Percentiles rank a stretch among this genome's conserved stretches.
phyloP scores from a whole-genome alignment of 2,888 invertebrate genomes.

The Rhagium mordax region DNA sequence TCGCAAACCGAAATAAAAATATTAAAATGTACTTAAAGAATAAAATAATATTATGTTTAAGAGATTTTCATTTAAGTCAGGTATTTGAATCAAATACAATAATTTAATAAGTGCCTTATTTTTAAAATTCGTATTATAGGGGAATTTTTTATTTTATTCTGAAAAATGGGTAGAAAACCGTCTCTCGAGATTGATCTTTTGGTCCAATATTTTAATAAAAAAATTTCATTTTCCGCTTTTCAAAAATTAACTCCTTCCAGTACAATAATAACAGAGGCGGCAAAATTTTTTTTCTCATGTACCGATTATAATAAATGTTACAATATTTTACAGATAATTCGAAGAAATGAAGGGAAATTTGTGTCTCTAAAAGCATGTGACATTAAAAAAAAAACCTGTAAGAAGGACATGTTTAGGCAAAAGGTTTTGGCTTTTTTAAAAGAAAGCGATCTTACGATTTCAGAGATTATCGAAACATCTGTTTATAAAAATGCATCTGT shows the following conservation, averaged over 20 bases:
- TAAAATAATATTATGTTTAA: too few relatives aligned
- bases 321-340: not conserved
- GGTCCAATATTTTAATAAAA: not conserved
- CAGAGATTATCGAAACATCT: not conserved
- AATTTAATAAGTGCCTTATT: too few relatives aligned
- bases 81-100: too few relatives aligned
- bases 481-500: not conserved
- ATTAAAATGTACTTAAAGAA: too few relatives aligned
- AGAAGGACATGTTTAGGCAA: not conserved
- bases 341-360: not conserved
- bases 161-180: not conserved
- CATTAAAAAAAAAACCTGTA: not conserved
- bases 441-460: not conserved
- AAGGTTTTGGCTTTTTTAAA: not conserved
- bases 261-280: not conserved
- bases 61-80: too few relatives aligned
- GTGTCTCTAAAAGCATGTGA: not conserved
- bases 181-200: not conserved
- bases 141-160: too few relatives aligned
- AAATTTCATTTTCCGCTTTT: not conserved
- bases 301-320: not conserved
- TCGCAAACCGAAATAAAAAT: too few relatives aligned
- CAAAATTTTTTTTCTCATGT: not conserved
- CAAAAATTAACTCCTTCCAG: slow-evolving; percentile 1
- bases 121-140: too few relatives aligned